These are phyloP conservation scores for Drosophila trapezifrons DNA, from an alignment of 1,140 invertebrate species.

Conservation along the genomic window DNA sequence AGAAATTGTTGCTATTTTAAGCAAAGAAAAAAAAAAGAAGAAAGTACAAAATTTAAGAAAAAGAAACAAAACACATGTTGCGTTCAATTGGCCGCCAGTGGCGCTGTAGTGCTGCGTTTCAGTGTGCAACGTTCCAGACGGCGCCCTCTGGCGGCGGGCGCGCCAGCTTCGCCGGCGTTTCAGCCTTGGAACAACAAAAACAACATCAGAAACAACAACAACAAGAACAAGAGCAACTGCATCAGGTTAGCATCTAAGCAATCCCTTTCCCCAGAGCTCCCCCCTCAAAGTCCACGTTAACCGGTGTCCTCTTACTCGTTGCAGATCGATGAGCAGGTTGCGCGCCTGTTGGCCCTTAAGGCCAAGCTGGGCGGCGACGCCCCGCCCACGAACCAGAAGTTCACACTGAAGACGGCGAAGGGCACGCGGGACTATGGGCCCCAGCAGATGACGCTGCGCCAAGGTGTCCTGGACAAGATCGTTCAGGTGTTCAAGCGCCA, in stretches of 20 bases:
- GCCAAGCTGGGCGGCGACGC: conserved; percentile 88
- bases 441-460: conserved; percentile 96
- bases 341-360: conserved; percentile 92
- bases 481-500: conserved; percentile 96
- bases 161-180: no score
- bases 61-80: conserved; percentile 63
- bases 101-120: conserved; percentile 80
- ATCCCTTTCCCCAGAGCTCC: conserved; percentile 7
- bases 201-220: conserved; percentile 62
- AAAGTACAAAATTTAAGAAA: conserved; percentile 3
- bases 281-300: background rate
- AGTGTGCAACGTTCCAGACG: conserved; percentile 69
- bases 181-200: conserved; percentile 56
- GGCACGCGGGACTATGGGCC: conserved; percentile 98
- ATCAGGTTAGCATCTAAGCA: conserved; percentile 83
- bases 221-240: conserved; percentile 75
- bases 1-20: conserved; percentile 62
- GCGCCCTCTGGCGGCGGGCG: conserved; percentile 60
- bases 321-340: conserved; percentile 92
- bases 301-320: conserved; percentile 17
- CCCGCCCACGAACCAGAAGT: conserved; percentile 87
- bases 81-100: conserved; percentile 82
- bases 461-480: conserved; percentile 95
- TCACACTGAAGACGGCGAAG: conserved; percentile 96
- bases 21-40: conserved; percentile 14